These are phyloP conservation scores for Hippopotamus amphibius DNA, from an alignment of 2,113 vertebrate genomes.

Conservation along the genomic window DNA sequence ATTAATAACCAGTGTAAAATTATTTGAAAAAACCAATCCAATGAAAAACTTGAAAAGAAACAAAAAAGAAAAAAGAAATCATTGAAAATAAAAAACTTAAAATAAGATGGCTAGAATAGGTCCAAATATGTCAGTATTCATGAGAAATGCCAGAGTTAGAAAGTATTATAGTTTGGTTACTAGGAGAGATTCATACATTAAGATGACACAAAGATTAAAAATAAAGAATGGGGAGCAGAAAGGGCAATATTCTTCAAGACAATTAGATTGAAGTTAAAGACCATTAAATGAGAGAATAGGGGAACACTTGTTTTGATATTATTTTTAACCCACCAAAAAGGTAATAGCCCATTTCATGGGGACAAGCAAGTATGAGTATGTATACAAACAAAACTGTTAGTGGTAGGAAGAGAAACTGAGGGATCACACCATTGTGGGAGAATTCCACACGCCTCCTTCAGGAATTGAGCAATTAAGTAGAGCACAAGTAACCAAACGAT, in stretches of 20 bases:
- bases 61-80: not conserved
- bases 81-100: conserved; percentile 11
- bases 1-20: not conserved
- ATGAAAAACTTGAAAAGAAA: not conserved
- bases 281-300: not conserved
- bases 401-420: not conserved
- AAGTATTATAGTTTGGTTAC: conserved; percentile 9
- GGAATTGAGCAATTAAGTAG: not conserved
- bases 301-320: not conserved
- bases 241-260: not conserved
- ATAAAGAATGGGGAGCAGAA: not conserved
- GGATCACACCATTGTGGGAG: not conserved
- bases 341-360: not conserved
- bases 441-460: not conserved
- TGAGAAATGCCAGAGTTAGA: not conserved
- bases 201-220: not conserved
- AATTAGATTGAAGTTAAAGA: conserved; percentile 7
- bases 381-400: not conserved
- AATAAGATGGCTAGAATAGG: not conserved
- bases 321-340: conserved; percentile 28
- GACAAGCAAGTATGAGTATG: not conserved
- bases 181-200: not conserved
- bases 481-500: not conserved
- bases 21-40: not conserved
- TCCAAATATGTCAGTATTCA: not conserved